Evolutionary conservation across 2,797 vertebrate species (phyloP), one percentile per base, ranked within the genome.

Genomic region (Pogonophryne albipinna): DNA sequence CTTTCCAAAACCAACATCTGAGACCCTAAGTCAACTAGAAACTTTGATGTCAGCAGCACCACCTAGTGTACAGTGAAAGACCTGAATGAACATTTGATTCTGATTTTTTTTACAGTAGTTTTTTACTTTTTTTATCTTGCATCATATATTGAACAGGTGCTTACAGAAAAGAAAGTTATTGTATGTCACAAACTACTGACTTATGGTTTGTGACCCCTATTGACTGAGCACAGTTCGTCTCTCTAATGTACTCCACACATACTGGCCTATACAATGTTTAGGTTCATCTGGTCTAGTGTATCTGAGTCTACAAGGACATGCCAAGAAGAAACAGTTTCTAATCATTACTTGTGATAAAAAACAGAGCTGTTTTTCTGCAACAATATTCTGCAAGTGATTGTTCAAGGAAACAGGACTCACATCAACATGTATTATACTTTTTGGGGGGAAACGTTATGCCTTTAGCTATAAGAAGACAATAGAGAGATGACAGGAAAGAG

Each of bases 41-140:
- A 69, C 16, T 45, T 51, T 34, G 17, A 45, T 55, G 27, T 46
- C 44, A 61, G 51, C 51, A 75, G 61, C 70, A 49, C 72, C 74
- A 79, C 47, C 84, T 70, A n/a, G 71, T 68, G 19, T 23, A n/a
- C 1, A 5, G 34, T 70, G 9, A 19, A 59, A 23, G 4, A 34
- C n/a, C 47, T 9, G 34, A 38, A 38, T 38, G 6, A 38, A 38
- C 34, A 38, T 38, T 6, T 27, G 27, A 27, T 27, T 27, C 27
- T 4, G 27, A 27, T 27, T 27, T 27, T 38, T 7, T 38, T 38
- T 38, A 38, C 34, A 9, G 34, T 9, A 38, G 7, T 38, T 38
- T 38, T 38, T 38, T 38, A 34, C 7, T 38, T 6, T 38, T 38
- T 38, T 38, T 38, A 38, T 38, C 34, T 38, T 38, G 34, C 6